Percentiles rank a stretch among this genome's conserved stretches.
phyloP scores from a whole-genome alignment of 2,888 invertebrate species.

The Operophtera brumata region DNA sequence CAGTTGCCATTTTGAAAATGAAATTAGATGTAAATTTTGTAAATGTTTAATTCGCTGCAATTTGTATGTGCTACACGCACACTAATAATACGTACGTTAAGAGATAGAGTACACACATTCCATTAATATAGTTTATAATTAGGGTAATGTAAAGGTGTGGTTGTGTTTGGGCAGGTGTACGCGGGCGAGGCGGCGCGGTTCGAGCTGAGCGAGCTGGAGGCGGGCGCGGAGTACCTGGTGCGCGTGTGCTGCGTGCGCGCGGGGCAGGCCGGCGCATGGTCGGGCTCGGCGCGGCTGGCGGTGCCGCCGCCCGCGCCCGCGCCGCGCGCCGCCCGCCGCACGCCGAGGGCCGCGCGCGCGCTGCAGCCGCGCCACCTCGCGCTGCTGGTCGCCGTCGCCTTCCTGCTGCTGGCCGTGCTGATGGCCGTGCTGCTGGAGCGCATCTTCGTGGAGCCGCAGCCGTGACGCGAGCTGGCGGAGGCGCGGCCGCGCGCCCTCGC shows the following conservation, averaged over 20 bases:
- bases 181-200: conserved; percentile 83
- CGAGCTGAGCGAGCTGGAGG: conserved; percentile 84
- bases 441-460: conserved; percentile 68
- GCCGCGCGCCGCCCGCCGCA: conserved; percentile 77
- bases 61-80: no score
- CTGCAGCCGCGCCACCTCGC: conserved; percentile 78
- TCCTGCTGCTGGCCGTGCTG: conserved; percentile 82
- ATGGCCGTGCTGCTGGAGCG: conserved; percentile 83
- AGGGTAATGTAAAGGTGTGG: neutral
- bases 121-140: no score
- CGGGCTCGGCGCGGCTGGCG: conserved; percentile 81
- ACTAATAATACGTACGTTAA: no score
- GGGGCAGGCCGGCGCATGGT: conserved; percentile 85
- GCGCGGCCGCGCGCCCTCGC: conserved; percentile 65
- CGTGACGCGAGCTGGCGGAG: conserved; percentile 71
- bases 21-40: no score
- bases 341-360: conserved; percentile 71
- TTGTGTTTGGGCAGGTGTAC: conserved; percentile 78
- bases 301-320: conserved; percentile 67
- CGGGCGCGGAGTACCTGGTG: conserved; percentile 87
- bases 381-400: conserved; percentile 80
- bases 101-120: no score
- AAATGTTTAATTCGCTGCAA: no score
- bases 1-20: no score
- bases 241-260: conserved; percentile 89